phyloP scores from a whole-genome alignment of 2,888 invertebrate genomes.

The Phymatocera aterrima region DNA sequence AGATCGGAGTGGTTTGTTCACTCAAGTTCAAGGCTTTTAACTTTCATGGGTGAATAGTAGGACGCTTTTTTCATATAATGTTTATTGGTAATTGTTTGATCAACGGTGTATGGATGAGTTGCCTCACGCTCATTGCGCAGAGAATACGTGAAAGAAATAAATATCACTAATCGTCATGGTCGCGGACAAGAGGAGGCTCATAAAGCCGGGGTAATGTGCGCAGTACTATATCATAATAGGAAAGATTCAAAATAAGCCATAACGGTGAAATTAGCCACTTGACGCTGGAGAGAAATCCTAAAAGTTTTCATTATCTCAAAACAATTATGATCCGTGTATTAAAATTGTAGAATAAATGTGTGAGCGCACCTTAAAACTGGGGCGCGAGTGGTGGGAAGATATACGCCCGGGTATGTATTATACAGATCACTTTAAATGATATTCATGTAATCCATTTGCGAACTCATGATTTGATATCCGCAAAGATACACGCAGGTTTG shows the following conservation, averaged over 20 bases:
- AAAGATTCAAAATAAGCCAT: background rate
- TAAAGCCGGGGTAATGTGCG: constrained; percentile 8
- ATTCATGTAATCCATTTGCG: background rate
- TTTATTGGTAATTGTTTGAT: background rate
- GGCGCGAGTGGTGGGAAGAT: background rate
- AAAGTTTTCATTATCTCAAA: no score
- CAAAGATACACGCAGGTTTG: background rate
- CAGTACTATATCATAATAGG: no score
- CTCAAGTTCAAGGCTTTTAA: constrained; percentile 8
- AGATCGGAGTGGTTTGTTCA: background rate
- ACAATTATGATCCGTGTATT: no score
- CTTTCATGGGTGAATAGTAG: background rate
- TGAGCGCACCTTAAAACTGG: background rate
- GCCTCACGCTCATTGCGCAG: background rate
- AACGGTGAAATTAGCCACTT: no score
- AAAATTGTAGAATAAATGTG: background rate
- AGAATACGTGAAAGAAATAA: constrained; percentile 14
- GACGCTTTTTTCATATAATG: background rate
- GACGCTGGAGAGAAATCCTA: no score
- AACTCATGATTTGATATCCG: background rate
- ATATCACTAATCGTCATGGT: constrained; percentile 10
- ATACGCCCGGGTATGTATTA: background rate
- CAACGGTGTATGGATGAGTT: background rate
- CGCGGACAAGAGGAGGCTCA: background rate
- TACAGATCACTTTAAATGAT: background rate